Conservation (phyloP, 2,888 invertebrate genomes). For the Pristionchus japonicus region DNA sequence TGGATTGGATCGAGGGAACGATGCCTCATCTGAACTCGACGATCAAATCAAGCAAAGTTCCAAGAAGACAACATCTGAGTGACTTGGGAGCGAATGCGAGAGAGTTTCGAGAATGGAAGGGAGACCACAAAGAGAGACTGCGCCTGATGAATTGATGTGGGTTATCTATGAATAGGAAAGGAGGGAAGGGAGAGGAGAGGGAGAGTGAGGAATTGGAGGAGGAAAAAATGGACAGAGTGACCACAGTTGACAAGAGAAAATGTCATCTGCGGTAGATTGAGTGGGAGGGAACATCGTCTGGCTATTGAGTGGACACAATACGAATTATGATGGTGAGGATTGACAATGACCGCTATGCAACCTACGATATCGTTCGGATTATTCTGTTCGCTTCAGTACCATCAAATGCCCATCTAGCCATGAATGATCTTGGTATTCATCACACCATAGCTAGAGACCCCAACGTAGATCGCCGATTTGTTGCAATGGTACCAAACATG, state of each 20-base stretch:
- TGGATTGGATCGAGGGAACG: neutral
- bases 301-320: no score
- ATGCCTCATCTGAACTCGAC: neutral
- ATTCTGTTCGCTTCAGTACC: no score
- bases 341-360: neutral
- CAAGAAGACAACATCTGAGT: neutral
- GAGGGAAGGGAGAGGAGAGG: neutral
- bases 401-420: no score
- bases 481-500: no score
- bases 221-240: neutral
- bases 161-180: conserved; percentile 6
- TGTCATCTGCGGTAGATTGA: neutral
- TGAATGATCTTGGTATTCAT: no score
- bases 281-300: neutral
- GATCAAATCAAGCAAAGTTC: neutral
- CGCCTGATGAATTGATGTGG: conserved; percentile 12
- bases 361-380: no score
- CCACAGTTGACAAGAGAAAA: neutral
- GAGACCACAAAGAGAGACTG: neutral
- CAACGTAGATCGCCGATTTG: no score
- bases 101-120: neutral
- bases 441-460: no score
- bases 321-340: neutral
- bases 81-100: neutral
- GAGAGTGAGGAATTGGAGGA: neutral